Conservation (phyloP, 2,113 vertebrate genomes). For the Amphiprion percula region DNA sequence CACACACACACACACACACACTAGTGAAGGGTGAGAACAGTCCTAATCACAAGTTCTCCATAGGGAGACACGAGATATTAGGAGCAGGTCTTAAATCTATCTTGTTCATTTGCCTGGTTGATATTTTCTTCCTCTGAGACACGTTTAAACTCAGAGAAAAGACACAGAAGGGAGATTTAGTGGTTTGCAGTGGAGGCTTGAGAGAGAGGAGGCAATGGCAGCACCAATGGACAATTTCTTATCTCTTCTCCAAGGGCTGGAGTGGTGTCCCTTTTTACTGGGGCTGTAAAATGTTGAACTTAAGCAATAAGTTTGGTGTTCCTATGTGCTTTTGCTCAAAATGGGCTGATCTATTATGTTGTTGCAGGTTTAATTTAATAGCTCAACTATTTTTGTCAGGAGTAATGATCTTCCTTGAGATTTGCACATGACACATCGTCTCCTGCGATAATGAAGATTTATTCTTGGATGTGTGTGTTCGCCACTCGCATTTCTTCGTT, state of each 20-base stretch:
- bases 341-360: slow-evolving; percentile 9
- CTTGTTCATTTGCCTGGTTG: slow-evolving; percentile 52
- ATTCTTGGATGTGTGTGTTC: no score
- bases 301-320: slow-evolving; percentile 22
- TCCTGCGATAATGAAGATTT: neutral
- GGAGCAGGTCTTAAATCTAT: slow-evolving; percentile 61
- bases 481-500: no score
- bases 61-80: slow-evolving; percentile 56
- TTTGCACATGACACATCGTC: neutral
- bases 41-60: slow-evolving; percentile 54
- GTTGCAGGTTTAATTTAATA: slow-evolving; percentile 8
- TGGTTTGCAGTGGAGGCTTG: slow-evolving; percentile 37
- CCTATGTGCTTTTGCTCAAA: slow-evolving; percentile 16
- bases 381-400: slow-evolving; percentile 2
- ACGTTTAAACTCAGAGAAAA: slow-evolving; percentile 65
- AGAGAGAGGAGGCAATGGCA: slow-evolving; percentile 37
- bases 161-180: slow-evolving; percentile 52
- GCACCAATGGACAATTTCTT: slow-evolving; percentile 52
- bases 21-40: neutral
- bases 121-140: slow-evolving; percentile 72
- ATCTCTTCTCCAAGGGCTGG: slow-evolving; percentile 54
- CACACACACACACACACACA: neutral
- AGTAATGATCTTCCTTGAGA: neutral
- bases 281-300: slow-evolving; percentile 31
- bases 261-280: slow-evolving; percentile 24